A percentile compares a stretch with the other conserved stretches of the same genome.
Conservation (phyloP, 1,140 invertebrate genomes). For the Zaprionus africanus region DNA sequence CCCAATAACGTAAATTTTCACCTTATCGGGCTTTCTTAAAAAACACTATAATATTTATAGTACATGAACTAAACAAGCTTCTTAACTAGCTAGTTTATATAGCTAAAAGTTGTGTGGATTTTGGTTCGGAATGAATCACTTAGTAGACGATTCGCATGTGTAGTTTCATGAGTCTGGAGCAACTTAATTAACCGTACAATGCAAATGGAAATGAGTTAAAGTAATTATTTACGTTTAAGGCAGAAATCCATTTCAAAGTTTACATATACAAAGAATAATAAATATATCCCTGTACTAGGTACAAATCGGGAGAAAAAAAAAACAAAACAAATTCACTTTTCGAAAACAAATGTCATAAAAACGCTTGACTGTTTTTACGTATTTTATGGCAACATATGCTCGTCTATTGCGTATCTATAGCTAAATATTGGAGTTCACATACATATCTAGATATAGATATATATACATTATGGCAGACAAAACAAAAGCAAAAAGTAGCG, state of each 20-base stretch:
- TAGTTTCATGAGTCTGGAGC: background rate
- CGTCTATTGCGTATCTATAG: background rate
- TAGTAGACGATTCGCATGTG: background rate
- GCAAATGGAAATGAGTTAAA: slow-evolving; percentile 1
- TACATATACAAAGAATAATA: slow-evolving; percentile 16
- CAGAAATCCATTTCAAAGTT: slow-evolving; percentile 6
- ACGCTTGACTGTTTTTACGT: slow-evolving; percentile 11
- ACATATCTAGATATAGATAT: background rate
- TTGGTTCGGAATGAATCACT: background rate
- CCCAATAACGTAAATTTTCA: background rate
- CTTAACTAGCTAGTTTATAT: background rate
- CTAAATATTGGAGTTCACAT: too few relatives aligned
- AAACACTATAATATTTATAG: background rate
- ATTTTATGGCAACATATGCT: slow-evolving; percentile 29
- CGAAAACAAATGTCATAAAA: slow-evolving; percentile 16
- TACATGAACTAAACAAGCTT: too few relatives aligned
- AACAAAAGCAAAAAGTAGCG: slow-evolving; percentile 28
- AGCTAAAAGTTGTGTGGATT: background rate
- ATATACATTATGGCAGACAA: slow-evolving; percentile 27
- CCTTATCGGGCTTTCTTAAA: background rate
- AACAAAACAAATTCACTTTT: slow-evolving; percentile 22
- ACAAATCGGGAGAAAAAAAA: background rate
- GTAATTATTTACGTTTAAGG: slow-evolving; percentile 10
- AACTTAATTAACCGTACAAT: slow-evolving; percentile 1
- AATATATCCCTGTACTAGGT: background rate